Percentiles rank a stretch among this genome's conserved stretches.
Evolutionary conservation across 2,113 vertebrate species (phyloP).

Genomic region (Peromyscus maniculatus): DNA sequence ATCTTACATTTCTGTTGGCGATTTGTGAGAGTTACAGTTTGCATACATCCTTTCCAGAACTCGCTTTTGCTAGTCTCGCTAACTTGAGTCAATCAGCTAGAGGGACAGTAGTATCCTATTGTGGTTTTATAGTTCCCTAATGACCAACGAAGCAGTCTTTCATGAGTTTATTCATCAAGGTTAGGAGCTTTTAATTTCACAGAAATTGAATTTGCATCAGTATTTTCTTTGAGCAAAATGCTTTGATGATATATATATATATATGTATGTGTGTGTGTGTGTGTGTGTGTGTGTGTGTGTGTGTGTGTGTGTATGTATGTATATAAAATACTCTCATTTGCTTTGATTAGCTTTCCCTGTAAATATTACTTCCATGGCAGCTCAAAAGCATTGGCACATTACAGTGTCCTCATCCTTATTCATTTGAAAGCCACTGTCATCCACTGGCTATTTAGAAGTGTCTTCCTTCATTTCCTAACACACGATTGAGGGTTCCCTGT

Average conservation of each 20-base stretch:
- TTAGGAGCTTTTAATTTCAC: not conserved
- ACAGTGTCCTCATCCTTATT: not conserved
- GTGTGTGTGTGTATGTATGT: fast-evolving
- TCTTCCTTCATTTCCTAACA: slow-evolving; percentile 21
- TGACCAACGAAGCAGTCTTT: not conserved
- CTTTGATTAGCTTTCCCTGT: slow-evolving; percentile 2
- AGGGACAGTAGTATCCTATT: not conserved
- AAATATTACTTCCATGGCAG: not conserved
- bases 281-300: too few species aligned
- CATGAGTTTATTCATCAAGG: not conserved
- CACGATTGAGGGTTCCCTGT: not conserved
- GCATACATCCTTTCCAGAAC: not conserved
- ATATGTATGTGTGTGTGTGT: fast-evolving
- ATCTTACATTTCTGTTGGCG: not conserved
- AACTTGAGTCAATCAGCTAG: slow-evolving; percentile 23
- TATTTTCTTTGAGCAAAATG: not conserved
- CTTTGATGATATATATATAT: not conserved
- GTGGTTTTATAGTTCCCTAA: not conserved
- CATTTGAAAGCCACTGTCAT: not conserved
- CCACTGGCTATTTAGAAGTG: not conserved
- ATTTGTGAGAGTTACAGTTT: not conserved
- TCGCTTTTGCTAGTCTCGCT: not conserved
- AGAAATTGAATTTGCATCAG: not conserved
- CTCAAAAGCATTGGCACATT: not conserved
- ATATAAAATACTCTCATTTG: not conserved